phyloP scores from a whole-genome alignment of 2,797 vertebrate genomes.

The Megalops cyprinoides region DNA sequence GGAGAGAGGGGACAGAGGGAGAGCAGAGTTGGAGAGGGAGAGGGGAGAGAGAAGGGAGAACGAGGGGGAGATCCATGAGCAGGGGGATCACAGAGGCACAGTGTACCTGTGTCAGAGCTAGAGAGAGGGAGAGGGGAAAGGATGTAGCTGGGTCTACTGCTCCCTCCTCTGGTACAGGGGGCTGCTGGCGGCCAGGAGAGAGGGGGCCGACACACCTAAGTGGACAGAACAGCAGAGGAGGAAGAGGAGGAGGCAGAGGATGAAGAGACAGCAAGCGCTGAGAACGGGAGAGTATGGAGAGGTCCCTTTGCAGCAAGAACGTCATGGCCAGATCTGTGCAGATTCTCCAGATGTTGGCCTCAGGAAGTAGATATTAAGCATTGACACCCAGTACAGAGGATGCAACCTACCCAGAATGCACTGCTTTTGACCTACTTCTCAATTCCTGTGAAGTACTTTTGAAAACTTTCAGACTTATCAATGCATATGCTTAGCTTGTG shows the following conservation, averaged over 20 bases:
- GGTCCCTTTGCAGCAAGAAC: neutral
- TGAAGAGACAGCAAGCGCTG: neutral
- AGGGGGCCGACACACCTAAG: constrained; percentile 80
- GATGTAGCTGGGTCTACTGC: constrained; percentile 79
- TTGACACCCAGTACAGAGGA: too few species aligned
- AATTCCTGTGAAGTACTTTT: neutral
- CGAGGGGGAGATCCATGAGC: neutral
- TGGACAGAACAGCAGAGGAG: neutral
- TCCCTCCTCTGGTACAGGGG: constrained; percentile 77
- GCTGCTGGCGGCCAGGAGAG: constrained; percentile 85
- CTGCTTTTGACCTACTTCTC: neutral
- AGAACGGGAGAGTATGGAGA: neutral
- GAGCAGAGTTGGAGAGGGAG: neutral
- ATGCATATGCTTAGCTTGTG: neutral
- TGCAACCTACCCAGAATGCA: neutral
- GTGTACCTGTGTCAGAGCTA: constrained; percentile 85
- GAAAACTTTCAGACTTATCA: neutral
- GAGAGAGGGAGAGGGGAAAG: constrained; percentile 82
- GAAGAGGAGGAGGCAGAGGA: neutral
- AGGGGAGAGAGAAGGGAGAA: neutral
- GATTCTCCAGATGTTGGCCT: neutral
- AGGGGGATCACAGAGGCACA: constrained; percentile 17
- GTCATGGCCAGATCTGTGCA: neutral
- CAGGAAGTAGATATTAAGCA: too few species aligned
- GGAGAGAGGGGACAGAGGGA: neutral